Base-by-base conservation (phyloP, 2,113 vertebrate genomes). In the Erpornis zantholeuca region DNA sequence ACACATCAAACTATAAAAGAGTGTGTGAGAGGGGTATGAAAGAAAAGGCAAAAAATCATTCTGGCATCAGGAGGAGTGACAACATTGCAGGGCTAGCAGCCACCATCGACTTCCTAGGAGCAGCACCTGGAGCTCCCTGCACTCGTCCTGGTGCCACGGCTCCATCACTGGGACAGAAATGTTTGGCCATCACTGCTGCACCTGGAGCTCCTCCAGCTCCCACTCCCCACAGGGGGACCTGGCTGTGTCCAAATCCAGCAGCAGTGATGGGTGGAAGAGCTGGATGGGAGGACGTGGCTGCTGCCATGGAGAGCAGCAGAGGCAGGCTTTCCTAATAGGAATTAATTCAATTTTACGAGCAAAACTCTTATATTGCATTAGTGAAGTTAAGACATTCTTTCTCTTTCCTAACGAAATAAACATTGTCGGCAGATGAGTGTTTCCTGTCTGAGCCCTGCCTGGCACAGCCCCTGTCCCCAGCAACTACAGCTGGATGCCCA, bases 71-170 rank as follows among this genome's bases (percentile, higher is more conserved):
- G n/a, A n/a, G 9, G 21, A 63, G 70, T 15, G 47, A 24, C 56
- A 56, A 49, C 2, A 1, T 6, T 35, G 44, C 56, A 31, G 28
- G 6, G 31, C 57, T 73, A 65, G 44, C 53, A 83, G 33, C 36
- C 52, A 25, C 36, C 31, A 14, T 5, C 5, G 0, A 0, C 20
- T 50, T 40, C 82, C 40, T 50, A 33, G 23, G 28, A 49, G 57
- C 33, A 42, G n/a, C 60, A 70, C 22, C 29, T 61, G 60, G 36
- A 56, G 28, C 54, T 61, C 40, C 38, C 36, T 50, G 50, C 0
- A 2, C n/a, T n/a, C 4, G 0, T 35, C 25, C 35, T 53, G 0
- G 1, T n/a, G 82, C 60, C 75, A 33, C 0, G 4, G 21, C 40
- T 33, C 18, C 1, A 0, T 33, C 11, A 1, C 64, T 73, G 86